phyloP scores from a whole-genome alignment of 2,113 vertebrate genomes.

The Sigmodon hispidus region DNA sequence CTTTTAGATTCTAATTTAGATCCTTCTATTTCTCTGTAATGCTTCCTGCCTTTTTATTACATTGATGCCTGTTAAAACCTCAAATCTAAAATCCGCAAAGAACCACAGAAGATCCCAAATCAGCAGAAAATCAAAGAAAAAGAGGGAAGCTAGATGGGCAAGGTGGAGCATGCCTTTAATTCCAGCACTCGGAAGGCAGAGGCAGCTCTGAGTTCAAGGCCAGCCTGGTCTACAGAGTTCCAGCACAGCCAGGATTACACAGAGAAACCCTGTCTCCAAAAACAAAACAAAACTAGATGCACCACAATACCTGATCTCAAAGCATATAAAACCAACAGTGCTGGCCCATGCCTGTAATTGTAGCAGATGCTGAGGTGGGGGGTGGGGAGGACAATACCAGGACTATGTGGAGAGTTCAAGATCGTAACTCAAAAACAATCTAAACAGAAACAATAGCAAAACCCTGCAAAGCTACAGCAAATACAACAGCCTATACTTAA shows the following conservation, averaged over 20 bases:
- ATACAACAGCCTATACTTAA: neutral
- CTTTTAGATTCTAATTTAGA: neutral
- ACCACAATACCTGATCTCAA: neutral
- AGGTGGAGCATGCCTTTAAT: neutral
- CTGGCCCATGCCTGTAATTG: neutral
- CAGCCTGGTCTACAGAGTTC: neutral
- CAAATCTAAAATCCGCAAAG: neutral
- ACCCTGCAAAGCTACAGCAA: neutral
- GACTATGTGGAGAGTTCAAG: neutral
- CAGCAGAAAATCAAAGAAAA: neutral
- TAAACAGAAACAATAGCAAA: neutral
- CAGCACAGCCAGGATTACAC: neutral
- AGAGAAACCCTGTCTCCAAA: neutral
- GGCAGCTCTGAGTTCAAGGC: neutral
- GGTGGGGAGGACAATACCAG: neutral
- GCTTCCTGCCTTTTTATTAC: neutral
- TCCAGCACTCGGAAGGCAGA: neutral
- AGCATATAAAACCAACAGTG: neutral
- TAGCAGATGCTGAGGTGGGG: neutral
- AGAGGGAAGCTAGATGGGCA: neutral
- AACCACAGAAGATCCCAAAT: neutral
- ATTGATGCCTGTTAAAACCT: neutral
- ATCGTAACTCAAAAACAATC: neutral
- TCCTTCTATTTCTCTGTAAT: slow-evolving; percentile 21
- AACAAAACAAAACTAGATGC: neutral